These are phyloP conservation scores for Ciconia stormi DNA, from an alignment of 2,113 vertebrate genomes.

Conservation along the genomic window DNA sequence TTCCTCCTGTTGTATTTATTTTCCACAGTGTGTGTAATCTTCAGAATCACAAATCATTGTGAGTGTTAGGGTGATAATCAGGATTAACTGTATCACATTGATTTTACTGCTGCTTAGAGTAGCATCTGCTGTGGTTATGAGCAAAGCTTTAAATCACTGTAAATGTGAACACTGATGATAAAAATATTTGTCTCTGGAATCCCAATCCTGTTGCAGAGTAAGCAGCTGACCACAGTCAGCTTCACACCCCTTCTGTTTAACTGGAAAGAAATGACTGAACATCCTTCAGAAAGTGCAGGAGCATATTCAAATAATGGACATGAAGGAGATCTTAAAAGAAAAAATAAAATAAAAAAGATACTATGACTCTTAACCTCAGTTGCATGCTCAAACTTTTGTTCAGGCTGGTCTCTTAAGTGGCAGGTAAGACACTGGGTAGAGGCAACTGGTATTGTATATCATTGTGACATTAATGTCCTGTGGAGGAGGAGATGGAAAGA, in stretches of 20 bases:
- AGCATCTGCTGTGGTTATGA: neutral
- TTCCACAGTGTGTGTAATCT: neutral
- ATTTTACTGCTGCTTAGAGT: constrained; percentile 27
- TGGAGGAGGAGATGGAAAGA: neutral
- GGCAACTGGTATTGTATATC: neutral
- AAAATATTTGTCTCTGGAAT: neutral
- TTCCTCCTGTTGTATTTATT: neutral
- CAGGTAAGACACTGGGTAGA: neutral
- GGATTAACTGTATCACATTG: constrained; percentile 20
- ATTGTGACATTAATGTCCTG: neutral
- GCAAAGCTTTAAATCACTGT: neutral
- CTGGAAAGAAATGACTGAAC: neutral
- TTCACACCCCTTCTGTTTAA: neutral
- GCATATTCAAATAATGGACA: neutral
- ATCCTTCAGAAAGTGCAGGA: neutral
- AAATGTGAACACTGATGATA: neutral
- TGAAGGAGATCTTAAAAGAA: neutral
- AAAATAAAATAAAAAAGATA: neutral
- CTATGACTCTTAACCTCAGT: neutral
- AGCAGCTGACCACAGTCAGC: neutral
- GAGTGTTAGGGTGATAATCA: neutral
- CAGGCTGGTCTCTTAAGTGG: neutral
- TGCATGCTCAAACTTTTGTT: neutral
- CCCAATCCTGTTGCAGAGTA: neutral
- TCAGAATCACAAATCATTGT: constrained; percentile 15